Percentiles rank a stretch among this genome's conserved stretches.
phyloP scores from a whole-genome alignment of 2,797 vertebrate species.

The Emys orbicularis region DNA sequence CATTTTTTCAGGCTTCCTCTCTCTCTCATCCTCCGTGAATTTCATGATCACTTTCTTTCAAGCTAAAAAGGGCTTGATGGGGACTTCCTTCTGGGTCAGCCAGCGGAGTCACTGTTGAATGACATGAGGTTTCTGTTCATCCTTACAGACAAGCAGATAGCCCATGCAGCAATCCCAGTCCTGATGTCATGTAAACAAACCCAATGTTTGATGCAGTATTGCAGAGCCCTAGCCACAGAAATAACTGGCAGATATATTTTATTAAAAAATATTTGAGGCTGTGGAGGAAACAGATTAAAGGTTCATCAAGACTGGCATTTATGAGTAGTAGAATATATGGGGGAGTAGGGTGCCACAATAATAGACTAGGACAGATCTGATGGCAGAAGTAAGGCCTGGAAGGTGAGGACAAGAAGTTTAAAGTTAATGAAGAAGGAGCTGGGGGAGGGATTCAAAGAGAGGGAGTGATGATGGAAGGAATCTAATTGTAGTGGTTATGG shows the following conservation, averaged over 20 bases:
- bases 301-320: not conserved
- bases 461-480: not conserved
- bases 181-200: not conserved
- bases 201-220: not conserved
- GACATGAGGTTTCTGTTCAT: not conserved
- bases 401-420: not conserved
- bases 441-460: not conserved
- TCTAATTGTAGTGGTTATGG: not conserved
- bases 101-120: not conserved
- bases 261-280: rapidly evolving
- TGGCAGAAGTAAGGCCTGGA: not conserved
- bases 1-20: conserved; percentile 24
- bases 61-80: not conserved
- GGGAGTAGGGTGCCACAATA: not conserved
- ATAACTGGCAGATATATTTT: not conserved
- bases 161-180: not conserved
- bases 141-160: rapidly evolving
- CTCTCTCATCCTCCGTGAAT: not conserved
- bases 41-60: not conserved
- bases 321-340: not conserved
- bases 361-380: not conserved
- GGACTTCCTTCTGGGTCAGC: not conserved
- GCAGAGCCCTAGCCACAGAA: not conserved
- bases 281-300: not conserved
- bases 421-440: not conserved